Base-by-base conservation (phyloP, 2,888 invertebrate genomes). In the Rhamnusium bicolor region DNA sequence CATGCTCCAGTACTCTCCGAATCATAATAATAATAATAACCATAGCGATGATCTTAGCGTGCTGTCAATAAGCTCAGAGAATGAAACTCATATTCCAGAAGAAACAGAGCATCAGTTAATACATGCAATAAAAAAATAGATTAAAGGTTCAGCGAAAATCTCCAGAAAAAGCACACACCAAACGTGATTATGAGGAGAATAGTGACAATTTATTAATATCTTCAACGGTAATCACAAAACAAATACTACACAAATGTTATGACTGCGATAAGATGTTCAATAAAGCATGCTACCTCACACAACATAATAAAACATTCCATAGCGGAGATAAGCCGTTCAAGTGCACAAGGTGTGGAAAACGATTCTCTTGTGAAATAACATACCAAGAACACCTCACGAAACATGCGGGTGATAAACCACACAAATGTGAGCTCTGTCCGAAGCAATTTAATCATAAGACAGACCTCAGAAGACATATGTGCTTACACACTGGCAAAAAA, bases 381-480 rank as follows among this genome's bases (percentile, higher is more conserved):
- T 94, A 93, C 85, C 91, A 92, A 78, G 92, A 92, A 82, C 96
- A 97, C 86, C 90, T 92, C 84, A 90, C 90, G 29, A 95, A 95
- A 85, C 96, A 96, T 87, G 91, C 93, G 14, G 93, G 94, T 72
- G 94, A 95, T 77, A 96, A 96, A 86, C 95, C 96, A 12, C 94
- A 94, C 89, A 95, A 96, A 89, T 97, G 96, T 89, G 92, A 92
- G 72, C 90, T 92, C 74, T 96, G 96, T 84, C 95, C 95, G 16
- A 96, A 96, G 87, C 94, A 95, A 83, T 97, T 96, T 88, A 96
- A 96, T 86, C 96, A 96, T 89, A 96, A 96, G 88, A 96, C 96
- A 68, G 96, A 97, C 86, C 89, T 96, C 82, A 91, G 95, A 75
- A 91, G 96, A 77, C 96, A 97, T 89, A 93, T 94, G 91, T 96